These are phyloP conservation scores for Eufriesea mexicana DNA, from an alignment of 1,140 invertebrate genomes.

Conservation along the genomic window DNA sequence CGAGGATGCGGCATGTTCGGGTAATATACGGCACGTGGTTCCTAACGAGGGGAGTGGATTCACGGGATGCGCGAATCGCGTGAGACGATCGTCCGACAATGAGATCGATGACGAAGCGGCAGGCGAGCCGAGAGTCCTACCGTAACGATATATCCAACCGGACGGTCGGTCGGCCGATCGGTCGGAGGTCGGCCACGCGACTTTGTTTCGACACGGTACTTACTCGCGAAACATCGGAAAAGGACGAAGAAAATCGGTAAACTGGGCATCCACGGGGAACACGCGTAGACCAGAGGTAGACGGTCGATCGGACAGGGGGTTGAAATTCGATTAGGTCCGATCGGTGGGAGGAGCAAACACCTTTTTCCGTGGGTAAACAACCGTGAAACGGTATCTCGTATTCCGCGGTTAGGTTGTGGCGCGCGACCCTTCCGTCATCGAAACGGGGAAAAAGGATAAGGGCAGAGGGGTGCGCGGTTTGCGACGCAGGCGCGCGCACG, in stretches of 20 bases:
- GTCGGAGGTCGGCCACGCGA: constrained; percentile 61
- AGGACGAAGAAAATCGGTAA: too few relatives aligned
- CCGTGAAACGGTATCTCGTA: constrained; percentile 42
- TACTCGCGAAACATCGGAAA: too few relatives aligned
- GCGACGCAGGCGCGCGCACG: too few relatives aligned
- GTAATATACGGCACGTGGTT: constrained; percentile 60
- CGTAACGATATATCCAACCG: neutral
- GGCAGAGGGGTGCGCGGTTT: too few relatives aligned
- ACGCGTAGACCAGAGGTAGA: neutral
- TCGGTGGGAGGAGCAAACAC: neutral
- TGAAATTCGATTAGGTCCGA: constrained; percentile 21
- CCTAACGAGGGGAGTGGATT: constrained; percentile 68
- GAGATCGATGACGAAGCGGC: constrained; percentile 74
- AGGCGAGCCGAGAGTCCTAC: constrained; percentile 44
- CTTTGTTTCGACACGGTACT: neutral
- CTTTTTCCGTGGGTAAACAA: constrained; percentile 46
- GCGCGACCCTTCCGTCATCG: neutral
- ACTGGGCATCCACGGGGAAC: too few relatives aligned
- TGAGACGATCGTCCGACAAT: constrained; percentile 66
- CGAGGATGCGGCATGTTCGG: constrained; percentile 30
- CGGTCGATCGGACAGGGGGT: neutral
- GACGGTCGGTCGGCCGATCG: constrained; percentile 34
- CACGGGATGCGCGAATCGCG: constrained; percentile 65
- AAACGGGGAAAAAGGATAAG: too few relatives aligned
- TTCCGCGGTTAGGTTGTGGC: neutral